Evolutionary conservation across 92 coral and sea anemone species (phyloP).

Genomic region (Paramuricea clavata): DNA sequence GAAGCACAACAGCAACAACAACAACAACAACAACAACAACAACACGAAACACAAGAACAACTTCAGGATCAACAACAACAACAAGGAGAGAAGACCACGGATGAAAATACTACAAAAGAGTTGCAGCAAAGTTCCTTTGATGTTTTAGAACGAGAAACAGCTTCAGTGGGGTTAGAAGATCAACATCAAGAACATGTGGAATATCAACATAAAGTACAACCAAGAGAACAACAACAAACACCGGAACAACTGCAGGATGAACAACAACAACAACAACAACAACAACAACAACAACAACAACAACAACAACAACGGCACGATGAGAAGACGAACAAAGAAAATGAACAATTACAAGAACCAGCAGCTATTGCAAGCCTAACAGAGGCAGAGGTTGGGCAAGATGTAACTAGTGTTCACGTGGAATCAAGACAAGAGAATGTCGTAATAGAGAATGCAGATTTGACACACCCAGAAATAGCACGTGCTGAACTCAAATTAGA

Average conservation of each 20-base stretch:
- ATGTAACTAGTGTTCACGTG: neutral
- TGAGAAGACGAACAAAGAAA: neutral
- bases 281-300: too few relatives aligned
- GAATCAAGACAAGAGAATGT: neutral
- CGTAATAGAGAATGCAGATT: neutral
- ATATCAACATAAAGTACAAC: neutral
- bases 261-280: neutral
- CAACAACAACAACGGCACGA: neutral
- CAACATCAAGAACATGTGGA: neutral
- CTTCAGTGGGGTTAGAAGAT: neutral
- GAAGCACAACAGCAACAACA: neutral
- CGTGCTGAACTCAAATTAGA: neutral
- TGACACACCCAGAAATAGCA: neutral
- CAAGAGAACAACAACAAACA: neutral
- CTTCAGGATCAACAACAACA: too few relatives aligned
- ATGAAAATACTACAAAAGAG: neutral
- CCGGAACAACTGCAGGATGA: neutral
- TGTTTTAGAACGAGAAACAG: neutral
- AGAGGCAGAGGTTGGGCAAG: neutral
- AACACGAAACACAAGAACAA: too few relatives aligned
- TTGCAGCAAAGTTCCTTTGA: neutral
- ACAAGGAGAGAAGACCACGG: neutral
- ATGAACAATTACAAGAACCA: neutral
- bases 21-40: neutral
- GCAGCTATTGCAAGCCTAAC: neutral